Base-by-base conservation (phyloP, 2,113 vertebrate species). In the Antigone vipio region DNA sequence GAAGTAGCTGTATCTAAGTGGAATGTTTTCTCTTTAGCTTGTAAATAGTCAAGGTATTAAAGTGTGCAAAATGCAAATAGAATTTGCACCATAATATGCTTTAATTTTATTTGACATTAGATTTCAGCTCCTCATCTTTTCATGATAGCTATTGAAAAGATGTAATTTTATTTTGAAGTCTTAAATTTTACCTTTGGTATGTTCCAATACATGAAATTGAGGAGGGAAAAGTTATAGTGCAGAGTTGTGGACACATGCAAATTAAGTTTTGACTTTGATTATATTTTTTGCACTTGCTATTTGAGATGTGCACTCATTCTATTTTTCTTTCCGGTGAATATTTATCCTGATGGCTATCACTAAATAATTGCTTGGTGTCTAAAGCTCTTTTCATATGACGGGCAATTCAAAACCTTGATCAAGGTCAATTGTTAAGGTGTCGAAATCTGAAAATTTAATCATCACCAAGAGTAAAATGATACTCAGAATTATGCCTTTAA, bases 181-280 rank as follows among this genome's bases (percentile, higher is more conserved):
- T 97, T 98, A 97, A 94, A 98, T 98, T 98, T 98, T 96, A 96
- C 85, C 92, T 97, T 97, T 60, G 9, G 15, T 58, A 5, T 93
- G 55, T 93, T 94, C 85, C 72, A 85, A 44, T 82, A 95, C 82
- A 95, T 85, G 83, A 96, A 95, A 97, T 97, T 96, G 97, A 97
- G 67, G 71, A 92, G 84, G 45, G n/a, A 92, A 94, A 95, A 97
- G 96, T 97, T 93, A 96, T 50, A 93, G n/a, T 45, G 73, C 91
- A 80, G 84, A 95, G 72, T 89, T 35, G 55, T 66, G 86, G 98
- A 98, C 98, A 98, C 53, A 96, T 98, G 92, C 97, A 98, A 98
- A 98, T 98, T 98, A 98, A 97, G 84, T 96, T 98, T 95, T 97
- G 98, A 98, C 69, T 95, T 97, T 93, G 96, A 98, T 98, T 97